Evolutionary conservation across 2,888 invertebrate genomes (phyloP).

Genomic region (Ernsta delagoae): DNA sequence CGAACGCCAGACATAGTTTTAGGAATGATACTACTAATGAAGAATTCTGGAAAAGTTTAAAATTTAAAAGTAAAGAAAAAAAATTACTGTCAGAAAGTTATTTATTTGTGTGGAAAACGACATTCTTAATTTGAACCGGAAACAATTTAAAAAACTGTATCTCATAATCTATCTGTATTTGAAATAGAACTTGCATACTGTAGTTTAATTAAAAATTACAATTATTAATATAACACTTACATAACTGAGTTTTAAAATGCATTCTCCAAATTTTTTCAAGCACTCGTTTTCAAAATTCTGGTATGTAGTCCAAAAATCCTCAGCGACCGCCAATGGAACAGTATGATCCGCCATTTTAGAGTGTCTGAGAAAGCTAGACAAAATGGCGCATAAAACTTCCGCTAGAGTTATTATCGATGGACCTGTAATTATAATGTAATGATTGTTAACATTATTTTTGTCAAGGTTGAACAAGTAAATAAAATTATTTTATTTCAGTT

Average conservation of each 20-base stretch:
- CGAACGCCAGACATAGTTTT: constrained; percentile 61
- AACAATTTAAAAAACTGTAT: no score
- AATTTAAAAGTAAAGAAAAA: not conserved
- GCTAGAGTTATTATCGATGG: constrained; percentile 68
- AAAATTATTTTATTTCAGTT: no score
- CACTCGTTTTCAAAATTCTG: constrained; percentile 63
- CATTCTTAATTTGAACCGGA: not conserved
- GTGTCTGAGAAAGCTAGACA: constrained; percentile 65
- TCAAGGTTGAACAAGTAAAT: no score
- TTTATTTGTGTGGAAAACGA: not conserved
- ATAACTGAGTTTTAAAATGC: constrained; percentile 61
- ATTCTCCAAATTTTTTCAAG: constrained; percentile 65
- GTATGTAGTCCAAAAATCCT: constrained; percentile 68
- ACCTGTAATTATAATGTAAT: constrained; percentile 54
- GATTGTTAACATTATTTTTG: no score
- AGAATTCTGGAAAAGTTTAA: constrained; percentile 61
- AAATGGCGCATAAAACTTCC: constrained; percentile 69
- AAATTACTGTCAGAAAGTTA: not conserved
- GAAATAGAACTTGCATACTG: no score
- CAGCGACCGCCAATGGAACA: constrained; percentile 67
- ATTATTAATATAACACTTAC: constrained; percentile 55
- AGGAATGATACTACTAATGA: constrained; percentile 61
- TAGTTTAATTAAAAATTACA: no score
- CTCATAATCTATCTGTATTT: no score
- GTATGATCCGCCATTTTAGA: constrained; percentile 81